Evolutionary conservation across 2,888 invertebrate species (phyloP), one percentile per base, ranked within the genome.

Genomic region (Globia sparganii): DNA sequence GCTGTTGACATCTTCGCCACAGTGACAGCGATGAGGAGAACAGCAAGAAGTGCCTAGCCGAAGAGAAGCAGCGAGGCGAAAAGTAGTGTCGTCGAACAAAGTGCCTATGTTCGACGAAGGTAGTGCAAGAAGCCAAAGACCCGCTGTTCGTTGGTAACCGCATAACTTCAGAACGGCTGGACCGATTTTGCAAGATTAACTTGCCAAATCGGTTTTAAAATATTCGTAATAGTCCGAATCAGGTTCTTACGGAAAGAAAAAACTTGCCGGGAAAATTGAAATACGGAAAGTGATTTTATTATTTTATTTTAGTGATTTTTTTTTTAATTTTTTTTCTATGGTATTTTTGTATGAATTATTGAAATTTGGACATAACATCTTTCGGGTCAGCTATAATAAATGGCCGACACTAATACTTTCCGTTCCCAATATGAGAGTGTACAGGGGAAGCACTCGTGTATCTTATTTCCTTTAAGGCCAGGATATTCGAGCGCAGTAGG

Each of bases 381-480:
- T 4, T 56, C 1, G 11, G 25, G n/a, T 56, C 53, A 56, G 53
- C 53, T 56, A n/a, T 25, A 9, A 43, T n/a, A 37, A 43, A 4
- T n/a, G 0, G 11, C 21, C 8, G 5, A n/a, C 18, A 25, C 25
- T 46, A 43, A 25, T 2, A 2, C 2, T 75, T 40, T 13, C 28
- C 6, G 11, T 58, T 15, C 34, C n/a, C 25, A 49, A 28, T 40
- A 18, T 34, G 28, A 11, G 18, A 49, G n/a, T 15, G 25, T 34
- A 68, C 58, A 59, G 37, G 13, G 18, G n/a, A 56, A 46, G 11
- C n/a, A 79, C 11, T 37, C 21, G 18, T 64, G 6, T 46, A 34
- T 58, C 56, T 49, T 69, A 25, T 73, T 80, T 80, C 21, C 74
- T 28, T n/a, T n/a, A n/a, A n/a, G n/a, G n/a, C n/a, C n/a, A n/a